These are phyloP conservation scores for Delphinus delphis DNA, from an alignment of 2,113 vertebrate species.

Conservation along the genomic window DNA sequence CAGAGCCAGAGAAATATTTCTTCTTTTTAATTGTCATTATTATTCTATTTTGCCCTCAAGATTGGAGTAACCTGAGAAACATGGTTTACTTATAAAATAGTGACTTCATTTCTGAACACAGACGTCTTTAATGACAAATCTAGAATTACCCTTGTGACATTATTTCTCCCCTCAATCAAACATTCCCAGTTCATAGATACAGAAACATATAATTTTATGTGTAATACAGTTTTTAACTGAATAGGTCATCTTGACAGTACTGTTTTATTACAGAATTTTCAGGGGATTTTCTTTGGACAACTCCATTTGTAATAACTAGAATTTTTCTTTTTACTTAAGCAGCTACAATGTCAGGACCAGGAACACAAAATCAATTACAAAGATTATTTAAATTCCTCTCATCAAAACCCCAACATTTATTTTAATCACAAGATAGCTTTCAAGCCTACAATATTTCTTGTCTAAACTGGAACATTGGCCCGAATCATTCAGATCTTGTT, in stretches of 20 bases:
- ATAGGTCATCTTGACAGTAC: background rate
- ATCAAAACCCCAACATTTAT: slow-evolving; percentile 23
- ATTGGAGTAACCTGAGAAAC: background rate
- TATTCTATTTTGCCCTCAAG: background rate
- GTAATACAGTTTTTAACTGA: background rate
- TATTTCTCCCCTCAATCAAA: background rate
- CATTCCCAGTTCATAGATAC: background rate
- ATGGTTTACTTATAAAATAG: background rate
- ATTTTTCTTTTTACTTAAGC: background rate
- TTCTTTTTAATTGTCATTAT: background rate
- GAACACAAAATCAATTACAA: background rate
- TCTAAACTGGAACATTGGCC: slow-evolving; percentile 30
- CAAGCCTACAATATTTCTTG: background rate
- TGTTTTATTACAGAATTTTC: background rate
- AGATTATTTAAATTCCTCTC: background rate
- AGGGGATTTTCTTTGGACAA: background rate
- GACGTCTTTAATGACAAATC: background rate
- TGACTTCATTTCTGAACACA: background rate
- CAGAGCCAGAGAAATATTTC: background rate
- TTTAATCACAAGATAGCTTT: background rate
- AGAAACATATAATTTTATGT: background rate
- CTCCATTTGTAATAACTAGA: background rate
- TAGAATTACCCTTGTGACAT: background rate
- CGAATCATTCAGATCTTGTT: background rate
- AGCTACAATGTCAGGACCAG: background rate